A percentile compares a stretch with the other conserved stretches of the same genome.
These are phyloP conservation scores for Nemotelus pantherinus DNA, from an alignment of 2,888 invertebrate species.

Conservation along the genomic window DNA sequence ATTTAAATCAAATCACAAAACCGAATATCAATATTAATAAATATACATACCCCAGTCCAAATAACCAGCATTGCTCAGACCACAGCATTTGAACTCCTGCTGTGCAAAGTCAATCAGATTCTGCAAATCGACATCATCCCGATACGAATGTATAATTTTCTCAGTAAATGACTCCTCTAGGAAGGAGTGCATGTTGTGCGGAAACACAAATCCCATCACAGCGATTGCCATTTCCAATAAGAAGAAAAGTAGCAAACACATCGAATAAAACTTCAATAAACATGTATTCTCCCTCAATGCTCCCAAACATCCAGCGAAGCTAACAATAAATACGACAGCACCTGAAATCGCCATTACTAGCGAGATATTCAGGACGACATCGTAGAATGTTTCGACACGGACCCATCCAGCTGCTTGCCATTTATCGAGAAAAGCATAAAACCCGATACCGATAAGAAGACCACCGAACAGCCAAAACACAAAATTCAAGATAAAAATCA, in stretches of 20 bases:
- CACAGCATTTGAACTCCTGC: constrained; percentile 86
- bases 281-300: constrained; percentile 85
- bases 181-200: constrained; percentile 85
- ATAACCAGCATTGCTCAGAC: constrained; percentile 89
- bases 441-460: constrained; percentile 83
- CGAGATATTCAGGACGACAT: constrained; percentile 89
- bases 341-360: constrained; percentile 90
- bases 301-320: constrained; percentile 91
- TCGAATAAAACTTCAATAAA: constrained; percentile 89
- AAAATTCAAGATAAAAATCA: constrained; percentile 64
- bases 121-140: constrained; percentile 92
- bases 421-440: constrained; percentile 93
- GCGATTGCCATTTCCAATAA: constrained; percentile 91
- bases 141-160: constrained; percentile 89
- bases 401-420: constrained; percentile 88
- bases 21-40: not conserved
- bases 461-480: constrained; percentile 85
- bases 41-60: constrained; percentile 85
- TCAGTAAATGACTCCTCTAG: constrained; percentile 89
- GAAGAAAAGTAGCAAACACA: constrained; percentile 88
- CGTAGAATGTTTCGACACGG: constrained; percentile 85
- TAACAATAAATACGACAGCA: constrained; percentile 89
- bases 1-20: no score
- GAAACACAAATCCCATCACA: constrained; percentile 92
- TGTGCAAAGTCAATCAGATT: constrained; percentile 96